Evolutionary conservation across 2,888 invertebrate genomes (phyloP), one percentile per base, ranked within the genome.

Genomic region (Tanypteryx hageni): DNA sequence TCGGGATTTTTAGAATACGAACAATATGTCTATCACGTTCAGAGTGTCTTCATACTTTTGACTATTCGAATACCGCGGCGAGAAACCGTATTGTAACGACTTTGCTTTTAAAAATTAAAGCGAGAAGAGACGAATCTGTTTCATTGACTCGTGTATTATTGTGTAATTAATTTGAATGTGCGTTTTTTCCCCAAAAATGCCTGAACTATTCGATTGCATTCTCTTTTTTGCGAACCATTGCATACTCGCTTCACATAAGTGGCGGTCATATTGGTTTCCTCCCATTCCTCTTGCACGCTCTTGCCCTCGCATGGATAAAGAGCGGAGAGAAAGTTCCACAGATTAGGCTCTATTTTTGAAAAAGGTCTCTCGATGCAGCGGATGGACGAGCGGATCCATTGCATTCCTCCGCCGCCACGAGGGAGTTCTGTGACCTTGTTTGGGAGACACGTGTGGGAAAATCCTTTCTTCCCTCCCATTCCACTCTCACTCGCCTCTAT

Each of bases 351-450:
- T 22, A 68, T 18, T 27, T 76, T 27, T 68, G 44, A 44, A 44
- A 44, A 44, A 3, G 68, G 64, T 76, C 76, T 22, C 76, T 9
- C 10, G 76, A 7, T 76, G 76, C 76, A 76, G 8, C 4, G 68
- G 68, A 68, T 76, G 44, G 44, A 44, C 5, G n/a, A n/a, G n/a
- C n/a, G 44, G 44, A 44, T 44, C 44, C 83, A 5, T 44, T 83
- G 56, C 83, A 44, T 83, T 64, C 89, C 64, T 31, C 64, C 89
- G n/a, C 82, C 86, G 61, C 22, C 57, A 22, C 59, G n/a, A 68
- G 10, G 68, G 89, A 89, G 89, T 89, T 89, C 89, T 64, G 89
- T 89, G 89, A 89, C 89, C 89, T 64, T 89, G 64, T 89, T 89
- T 61, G 86, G 89, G 64, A 64, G 89, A 44, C 89, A 89, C 89